Base-by-base conservation (phyloP, 2,113 vertebrate genomes). In the Neolamprologus brichardi region DNA sequence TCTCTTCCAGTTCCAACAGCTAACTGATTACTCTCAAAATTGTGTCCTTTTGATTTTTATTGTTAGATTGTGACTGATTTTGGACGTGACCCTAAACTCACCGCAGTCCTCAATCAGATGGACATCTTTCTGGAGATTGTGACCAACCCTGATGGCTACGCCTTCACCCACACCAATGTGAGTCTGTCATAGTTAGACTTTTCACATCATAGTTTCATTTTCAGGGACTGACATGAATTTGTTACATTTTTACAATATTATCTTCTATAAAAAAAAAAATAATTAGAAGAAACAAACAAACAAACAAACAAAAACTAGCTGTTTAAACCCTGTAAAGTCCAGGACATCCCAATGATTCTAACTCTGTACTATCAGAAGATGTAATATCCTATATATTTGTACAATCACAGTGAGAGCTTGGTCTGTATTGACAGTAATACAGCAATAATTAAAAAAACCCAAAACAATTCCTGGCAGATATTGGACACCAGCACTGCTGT, bases 121-220 rank as follows among this genome's bases (percentile, higher is more conserved):
- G 98, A 99, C 95, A 96, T 99, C 94, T 97, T 97, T 93, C 86
- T 99, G 10, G 97, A 98, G 96, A 96, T 97, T 0, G 54, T 98
- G 81, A 95, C 97, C 94, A 99, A 99, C 91, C 98, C 98, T 0
- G 98, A 99, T 1, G 98, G 98, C 84, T 99, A 93, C 14, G 84
- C 85, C 70, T 99, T 86, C 85, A 98, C 97, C 28, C 98, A 99
- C 84, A 97, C 28, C 84, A 91, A 23, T 0, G 97, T 98, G 93
- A 96, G 98, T 87, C 14, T 53, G 8, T 20, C 39, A 25, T 72
- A 72, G n/a, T 23, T 14, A 10, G 17, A n/a, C 5, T 13, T 70
- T 37, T 72, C 17, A 28, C 34, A 62, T 56, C 34, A 30, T 6
- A 13, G 25, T 53, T 62, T 62, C 13, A 13, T 18, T 32, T 70